Evolutionary conservation across 1,140 invertebrate genomes (phyloP).

Genomic region (Zaprionus nigranus): DNA sequence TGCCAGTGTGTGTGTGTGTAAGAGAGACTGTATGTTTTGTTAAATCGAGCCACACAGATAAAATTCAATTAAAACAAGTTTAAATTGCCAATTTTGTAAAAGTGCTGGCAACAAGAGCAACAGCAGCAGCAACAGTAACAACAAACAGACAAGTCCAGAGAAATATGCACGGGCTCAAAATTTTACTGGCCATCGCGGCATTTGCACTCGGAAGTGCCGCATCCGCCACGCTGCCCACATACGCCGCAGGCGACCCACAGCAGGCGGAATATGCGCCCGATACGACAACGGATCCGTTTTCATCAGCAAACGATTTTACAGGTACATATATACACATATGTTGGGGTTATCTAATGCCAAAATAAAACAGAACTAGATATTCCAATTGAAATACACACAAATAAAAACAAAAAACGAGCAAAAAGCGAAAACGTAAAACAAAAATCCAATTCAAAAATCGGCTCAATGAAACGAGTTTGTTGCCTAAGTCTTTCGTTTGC

Average conservation of each 20-base stretch:
- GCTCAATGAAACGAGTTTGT: conserved; percentile 54
- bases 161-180: conserved; percentile 62
- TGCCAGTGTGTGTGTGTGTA: conserved; percentile 40
- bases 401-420: not conserved
- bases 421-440: not conserved
- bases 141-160: conserved; percentile 17
- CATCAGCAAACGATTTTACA: conserved; percentile 51
- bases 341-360: conserved; percentile 50
- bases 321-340: conserved; percentile 35
- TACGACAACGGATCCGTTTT: conserved; percentile 15
- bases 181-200: conserved; percentile 55
- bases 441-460: conserved; percentile 36
- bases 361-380: conserved; percentile 69
- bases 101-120: conserved; percentile 22
- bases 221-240: conserved; percentile 58
- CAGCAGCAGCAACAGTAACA: not conserved
- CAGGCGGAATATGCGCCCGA: conserved; percentile 31
- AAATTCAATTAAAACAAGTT: conserved; percentile 76
- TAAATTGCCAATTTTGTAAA: conserved; percentile 66
- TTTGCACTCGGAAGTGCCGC: conserved; percentile 72
- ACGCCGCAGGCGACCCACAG: conserved; percentile 51
- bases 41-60: conserved; percentile 58
- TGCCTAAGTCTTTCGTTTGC: conserved; percentile 69
- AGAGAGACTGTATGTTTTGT: conserved; percentile 15
- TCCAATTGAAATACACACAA: conserved; percentile 45